Conservation (phyloP, 2,113 vertebrate genomes). For the Tyrannus savana region DNA sequence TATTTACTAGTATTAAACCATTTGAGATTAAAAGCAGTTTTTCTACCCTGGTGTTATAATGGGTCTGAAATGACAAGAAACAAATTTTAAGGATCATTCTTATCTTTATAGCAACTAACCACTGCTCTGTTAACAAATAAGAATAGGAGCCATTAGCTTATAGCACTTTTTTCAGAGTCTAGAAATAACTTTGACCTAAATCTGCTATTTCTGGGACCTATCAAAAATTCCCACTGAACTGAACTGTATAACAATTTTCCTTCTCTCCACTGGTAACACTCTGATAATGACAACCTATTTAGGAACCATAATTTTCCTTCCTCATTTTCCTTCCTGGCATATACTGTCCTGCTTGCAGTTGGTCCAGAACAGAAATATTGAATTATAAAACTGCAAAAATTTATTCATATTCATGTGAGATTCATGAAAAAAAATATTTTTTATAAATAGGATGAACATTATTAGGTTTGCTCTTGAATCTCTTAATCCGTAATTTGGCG, state of each 20-base stretch:
- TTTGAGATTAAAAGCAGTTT: not conserved
- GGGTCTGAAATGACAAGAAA: not conserved
- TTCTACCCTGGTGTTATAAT: not conserved
- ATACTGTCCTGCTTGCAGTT: fast-evolving
- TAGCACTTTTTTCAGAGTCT: not conserved
- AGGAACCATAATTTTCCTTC: not conserved
- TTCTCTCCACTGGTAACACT: not conserved
- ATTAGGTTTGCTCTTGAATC: not conserved
- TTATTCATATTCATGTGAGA: not conserved
- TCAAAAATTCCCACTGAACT: not conserved
- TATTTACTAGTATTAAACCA: not conserved
- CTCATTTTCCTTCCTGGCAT: not conserved
- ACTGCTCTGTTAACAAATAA: not conserved
- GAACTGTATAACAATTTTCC: not conserved
- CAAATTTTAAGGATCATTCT: not conserved
- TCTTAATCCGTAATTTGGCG: not conserved
- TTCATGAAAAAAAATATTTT: not conserved
- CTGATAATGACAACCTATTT: not conserved
- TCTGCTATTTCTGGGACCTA: not conserved
- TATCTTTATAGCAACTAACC: not conserved
- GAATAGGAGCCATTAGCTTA: not conserved
- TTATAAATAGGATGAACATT: not conserved
- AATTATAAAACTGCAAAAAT: not conserved
- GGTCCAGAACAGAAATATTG: not conserved
- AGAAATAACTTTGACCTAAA: slow-evolving; percentile 13